These are phyloP conservation scores for Heliangelus exortis DNA, from an alignment of 2,797 vertebrate species.

Conservation along the genomic window DNA sequence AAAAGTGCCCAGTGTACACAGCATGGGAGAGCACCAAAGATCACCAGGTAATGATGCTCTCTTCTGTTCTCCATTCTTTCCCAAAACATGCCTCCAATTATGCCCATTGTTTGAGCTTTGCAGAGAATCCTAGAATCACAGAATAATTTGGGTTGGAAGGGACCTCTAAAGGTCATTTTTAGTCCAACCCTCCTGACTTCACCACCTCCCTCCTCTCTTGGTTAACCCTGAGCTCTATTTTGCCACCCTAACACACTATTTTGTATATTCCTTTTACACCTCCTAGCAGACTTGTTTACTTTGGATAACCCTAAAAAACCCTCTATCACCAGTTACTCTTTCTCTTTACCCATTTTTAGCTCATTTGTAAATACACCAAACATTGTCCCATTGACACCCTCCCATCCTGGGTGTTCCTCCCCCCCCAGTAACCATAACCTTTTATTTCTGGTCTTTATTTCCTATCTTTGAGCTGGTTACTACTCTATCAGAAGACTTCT, in stretches of 20 bases:
- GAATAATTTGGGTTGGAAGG: too few relatives aligned
- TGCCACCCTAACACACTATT: neutral
- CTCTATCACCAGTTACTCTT: neutral
- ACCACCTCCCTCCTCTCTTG: neutral
- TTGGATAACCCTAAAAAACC: neutral
- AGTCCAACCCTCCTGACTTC: neutral
- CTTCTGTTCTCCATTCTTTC: neutral
- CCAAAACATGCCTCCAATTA: neutral
- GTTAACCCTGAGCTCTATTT: neutral
- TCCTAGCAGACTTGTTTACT: neutral
- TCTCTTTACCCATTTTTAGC: neutral
- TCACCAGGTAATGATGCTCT: fast-evolving
- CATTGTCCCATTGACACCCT: neutral
- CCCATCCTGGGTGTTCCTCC: neutral
- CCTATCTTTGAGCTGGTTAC: conserved; percentile 30
- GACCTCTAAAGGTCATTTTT: too few relatives aligned
- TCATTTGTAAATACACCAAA: neutral
- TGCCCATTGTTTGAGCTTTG: neutral
- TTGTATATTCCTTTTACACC: neutral
- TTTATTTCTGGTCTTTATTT: conserved; percentile 10
- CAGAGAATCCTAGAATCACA: too few relatives aligned
- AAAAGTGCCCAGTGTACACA: neutral
- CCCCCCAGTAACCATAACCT: neutral
- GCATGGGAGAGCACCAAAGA: neutral
- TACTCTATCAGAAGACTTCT: conserved; percentile 13